Conservation (phyloP, 2,888 invertebrate genomes). For the Omphaloscelis lunosa region DNA sequence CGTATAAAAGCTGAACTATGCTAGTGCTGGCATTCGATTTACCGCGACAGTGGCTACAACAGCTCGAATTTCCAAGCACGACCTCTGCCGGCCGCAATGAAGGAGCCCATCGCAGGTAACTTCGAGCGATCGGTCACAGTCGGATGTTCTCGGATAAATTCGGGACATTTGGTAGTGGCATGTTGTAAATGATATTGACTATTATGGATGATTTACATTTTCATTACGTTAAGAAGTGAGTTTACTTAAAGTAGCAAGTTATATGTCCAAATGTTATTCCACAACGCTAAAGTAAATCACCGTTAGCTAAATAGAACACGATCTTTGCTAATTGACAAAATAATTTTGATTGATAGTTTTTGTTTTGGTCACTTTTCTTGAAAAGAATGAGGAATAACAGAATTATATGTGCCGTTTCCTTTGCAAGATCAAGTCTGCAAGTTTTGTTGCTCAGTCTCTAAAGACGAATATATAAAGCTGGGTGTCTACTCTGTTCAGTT, state of each 20-base stretch:
- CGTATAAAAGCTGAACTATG: background rate
- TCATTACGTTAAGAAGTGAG: too few species aligned
- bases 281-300: background rate
- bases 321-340: background rate
- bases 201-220: background rate
- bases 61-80: background rate
- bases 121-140: background rate
- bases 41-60: background rate
- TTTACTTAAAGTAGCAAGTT: background rate
- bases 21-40: background rate
- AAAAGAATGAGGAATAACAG: background rate
- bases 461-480: background rate
- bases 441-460: background rate
- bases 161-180: background rate
- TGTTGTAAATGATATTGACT: background rate
- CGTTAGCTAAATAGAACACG: background rate
- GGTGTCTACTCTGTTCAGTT: background rate
- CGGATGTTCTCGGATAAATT: background rate
- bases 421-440: background rate
- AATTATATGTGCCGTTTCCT: background rate
- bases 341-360: background rate
- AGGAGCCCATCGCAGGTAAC: too few species aligned
- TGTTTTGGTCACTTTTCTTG: background rate
- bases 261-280: background rate
- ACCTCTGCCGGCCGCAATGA: background rate